Base-by-base conservation (phyloP, 2,888 invertebrate species). In the Euplexia lucipara region DNA sequence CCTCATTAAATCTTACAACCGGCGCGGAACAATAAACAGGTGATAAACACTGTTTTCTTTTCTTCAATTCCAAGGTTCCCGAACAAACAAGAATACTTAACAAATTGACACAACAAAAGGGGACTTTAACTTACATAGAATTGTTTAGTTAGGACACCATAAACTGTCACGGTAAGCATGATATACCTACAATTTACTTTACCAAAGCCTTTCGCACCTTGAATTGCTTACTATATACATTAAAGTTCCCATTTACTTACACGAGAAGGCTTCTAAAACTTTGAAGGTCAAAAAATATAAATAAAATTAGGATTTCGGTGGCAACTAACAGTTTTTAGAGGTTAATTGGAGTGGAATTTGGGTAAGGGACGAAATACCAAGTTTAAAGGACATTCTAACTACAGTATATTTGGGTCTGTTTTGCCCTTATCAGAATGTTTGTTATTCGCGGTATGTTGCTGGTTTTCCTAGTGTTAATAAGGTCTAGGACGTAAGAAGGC, bases 241-340 rank as follows among this genome's bases (percentile, higher is more conserved):
- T 62, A 65, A 72, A 70, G 75, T 70, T 68, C 61, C 22, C 41
- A 39, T 64, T 68, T 56, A 70, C 75, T 63, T 68, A 79, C 79
- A 78, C 51, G 80, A 62, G 56, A 79, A 79, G 41, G 78, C 80
- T 79, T 79, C 70, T 75, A 75, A 51, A 79, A 77, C 56, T 76
- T 72, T 65, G 56, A 63, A 75, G 79, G 75, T 57, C 65, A 61
- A 72, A 72, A 75, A 76, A 79, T 78, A 62, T 72, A 75, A 69
- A 79, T 75, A 70, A 72, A 79, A 78, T 72, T 79, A 66, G 64
- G 68, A 65, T 70, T 72, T 56, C 39, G 54, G 44, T 63, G 54
- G 32, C 59, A 75, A 78, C 77, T 74, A 79, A 77, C 77, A 77
- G 66, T 78, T 79, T 76, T 73, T 79, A 76, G 63, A 30, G 63